These are phyloP conservation scores for Mesochorus sp. DNA, from an alignment of 2,888 invertebrate species.

Conservation along the genomic window DNA sequence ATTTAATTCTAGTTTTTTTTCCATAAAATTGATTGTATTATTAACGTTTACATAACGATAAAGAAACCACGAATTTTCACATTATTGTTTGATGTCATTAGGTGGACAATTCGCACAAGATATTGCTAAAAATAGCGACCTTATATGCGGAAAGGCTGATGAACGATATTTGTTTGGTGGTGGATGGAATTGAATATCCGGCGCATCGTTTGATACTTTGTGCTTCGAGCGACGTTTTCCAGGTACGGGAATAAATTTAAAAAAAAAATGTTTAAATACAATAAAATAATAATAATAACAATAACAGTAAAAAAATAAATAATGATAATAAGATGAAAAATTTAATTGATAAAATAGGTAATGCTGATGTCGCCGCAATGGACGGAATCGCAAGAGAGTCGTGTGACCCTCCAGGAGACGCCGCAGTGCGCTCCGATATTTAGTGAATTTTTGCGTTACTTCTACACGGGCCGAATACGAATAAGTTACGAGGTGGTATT, in stretches of 20 bases:
- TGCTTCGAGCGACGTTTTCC: constrained; percentile 97
- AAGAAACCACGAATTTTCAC: too few species aligned
- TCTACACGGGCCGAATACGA: constrained; percentile 95
- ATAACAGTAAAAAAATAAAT: constrained; percentile 15
- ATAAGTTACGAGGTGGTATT: constrained; percentile 93
- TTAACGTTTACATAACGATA: too few species aligned
- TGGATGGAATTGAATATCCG: constrained; percentile 91
- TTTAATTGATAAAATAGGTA: constrained; percentile 83
- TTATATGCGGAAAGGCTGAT: constrained; percentile 93
- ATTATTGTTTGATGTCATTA: constrained; percentile 74
- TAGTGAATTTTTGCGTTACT: constrained; percentile 93
- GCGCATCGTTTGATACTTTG: constrained; percentile 96
- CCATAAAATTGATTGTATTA: too few species aligned
- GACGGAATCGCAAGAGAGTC: constrained; percentile 94
- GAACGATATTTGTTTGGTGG: constrained; percentile 94
- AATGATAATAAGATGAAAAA: too few species aligned
- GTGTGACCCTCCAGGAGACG: constrained; percentile 93
- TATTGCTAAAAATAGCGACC: constrained; percentile 91
- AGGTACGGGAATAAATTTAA: constrained; percentile 84
- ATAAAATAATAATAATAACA: constrained; percentile 3
- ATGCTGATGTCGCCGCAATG: constrained; percentile 98
- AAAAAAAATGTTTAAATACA: constrained; percentile 18
- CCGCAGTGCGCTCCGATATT: constrained; percentile 93
- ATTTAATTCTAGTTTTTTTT: too few species aligned
- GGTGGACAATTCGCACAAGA: constrained; percentile 93